These are phyloP conservation scores for Pristionchus arcanus DNA, from an alignment of 2,888 invertebrate genomes.

Conservation along the genomic window DNA sequence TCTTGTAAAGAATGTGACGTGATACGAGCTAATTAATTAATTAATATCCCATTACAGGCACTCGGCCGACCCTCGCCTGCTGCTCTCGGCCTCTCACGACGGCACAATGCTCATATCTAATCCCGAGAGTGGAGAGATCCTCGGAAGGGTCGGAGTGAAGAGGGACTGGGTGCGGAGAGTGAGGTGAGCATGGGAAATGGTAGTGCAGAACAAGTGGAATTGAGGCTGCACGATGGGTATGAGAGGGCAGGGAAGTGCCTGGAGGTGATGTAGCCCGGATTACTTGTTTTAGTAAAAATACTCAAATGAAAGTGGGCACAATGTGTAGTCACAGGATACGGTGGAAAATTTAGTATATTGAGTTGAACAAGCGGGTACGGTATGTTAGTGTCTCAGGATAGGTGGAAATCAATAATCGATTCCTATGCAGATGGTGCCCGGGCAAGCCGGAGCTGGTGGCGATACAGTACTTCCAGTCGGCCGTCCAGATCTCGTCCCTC, in stretches of 20 bases:
- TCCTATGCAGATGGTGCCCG: constrained; percentile 57
- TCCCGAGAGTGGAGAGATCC: constrained; percentile 59
- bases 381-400: neutral
- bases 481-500: constrained; percentile 60
- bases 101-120: constrained; percentile 61
- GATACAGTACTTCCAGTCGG: constrained; percentile 62
- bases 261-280: neutral
- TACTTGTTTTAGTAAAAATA: neutral
- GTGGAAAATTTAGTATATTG: too few species aligned
- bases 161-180: constrained; percentile 62
- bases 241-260: neutral
- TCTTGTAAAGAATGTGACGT: too few species aligned
- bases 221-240: neutral
- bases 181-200: neutral
- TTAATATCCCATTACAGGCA: constrained; percentile 56
- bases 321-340: too few species aligned
- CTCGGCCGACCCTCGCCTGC: constrained; percentile 59
- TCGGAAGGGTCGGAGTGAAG: constrained; percentile 60
- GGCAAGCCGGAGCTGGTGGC: constrained; percentile 61
- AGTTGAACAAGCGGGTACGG: neutral
- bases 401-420: neutral
- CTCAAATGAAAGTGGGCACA: too few species aligned
- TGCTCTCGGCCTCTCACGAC: constrained; percentile 62
- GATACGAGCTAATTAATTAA: neutral
- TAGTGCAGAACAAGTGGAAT: too few species aligned